A percentile compares a stretch with the other conserved stretches of the same genome.
phyloP scores from a whole-genome alignment of 2,888 invertebrate species.

The Dusona sp. region DNA sequence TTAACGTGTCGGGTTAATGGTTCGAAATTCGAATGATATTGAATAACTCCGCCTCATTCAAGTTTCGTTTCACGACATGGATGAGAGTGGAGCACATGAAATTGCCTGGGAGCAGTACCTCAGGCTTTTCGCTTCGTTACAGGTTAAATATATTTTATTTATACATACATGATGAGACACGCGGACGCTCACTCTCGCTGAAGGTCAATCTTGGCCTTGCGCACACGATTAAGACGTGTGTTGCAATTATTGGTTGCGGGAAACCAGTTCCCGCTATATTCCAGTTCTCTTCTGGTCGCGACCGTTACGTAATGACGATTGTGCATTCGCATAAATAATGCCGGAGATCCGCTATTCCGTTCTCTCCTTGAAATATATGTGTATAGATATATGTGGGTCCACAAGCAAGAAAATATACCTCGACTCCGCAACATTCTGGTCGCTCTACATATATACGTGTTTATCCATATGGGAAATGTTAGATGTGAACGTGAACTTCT shows the following conservation, averaged over 20 bases:
- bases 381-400: constrained; percentile 6
- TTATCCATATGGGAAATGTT: background rate
- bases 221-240: constrained; percentile 75
- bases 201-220: constrained; percentile 64
- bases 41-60: background rate
- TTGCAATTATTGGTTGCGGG: constrained; percentile 76
- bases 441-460: background rate
- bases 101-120: background rate
- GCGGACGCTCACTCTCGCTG: constrained; percentile 63
- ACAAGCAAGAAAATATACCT: constrained; percentile 23
- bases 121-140: constrained; percentile 7
- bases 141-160: constrained; percentile 28
- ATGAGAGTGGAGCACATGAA: background rate
- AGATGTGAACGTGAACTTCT: constrained; percentile 24
- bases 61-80: constrained; percentile 10
- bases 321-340: constrained; percentile 77
- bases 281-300: constrained; percentile 77
- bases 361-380: constrained; percentile 59
- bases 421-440: constrained; percentile 10
- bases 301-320: constrained; percentile 78
- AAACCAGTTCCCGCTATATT: constrained; percentile 82
- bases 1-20: background rate
- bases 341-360: constrained; percentile 74
- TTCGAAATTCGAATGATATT: background rate
- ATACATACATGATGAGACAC: constrained; percentile 18